Conservation (phyloP, 2,113 vertebrate species). For the Tamias sibiricus region DNA sequence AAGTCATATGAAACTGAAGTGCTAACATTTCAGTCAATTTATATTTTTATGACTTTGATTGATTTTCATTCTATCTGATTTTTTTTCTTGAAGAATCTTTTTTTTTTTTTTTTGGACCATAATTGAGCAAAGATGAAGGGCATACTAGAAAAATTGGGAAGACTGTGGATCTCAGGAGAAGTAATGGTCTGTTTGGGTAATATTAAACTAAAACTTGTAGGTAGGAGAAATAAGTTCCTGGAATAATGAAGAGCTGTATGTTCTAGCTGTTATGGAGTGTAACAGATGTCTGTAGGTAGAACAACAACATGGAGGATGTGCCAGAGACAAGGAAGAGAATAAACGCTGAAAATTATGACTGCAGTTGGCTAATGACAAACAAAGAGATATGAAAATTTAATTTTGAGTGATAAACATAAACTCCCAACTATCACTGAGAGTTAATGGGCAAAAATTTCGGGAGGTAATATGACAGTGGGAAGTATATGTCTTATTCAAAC, state of each 20-base stretch:
- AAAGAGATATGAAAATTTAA: slow-evolving; percentile 52
- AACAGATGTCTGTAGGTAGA: neutral
- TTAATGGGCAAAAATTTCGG: slow-evolving; percentile 28
- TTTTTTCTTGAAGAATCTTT: slow-evolving; percentile 1
- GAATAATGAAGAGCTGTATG: slow-evolving; percentile 8
- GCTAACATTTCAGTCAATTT: slow-evolving; percentile 43
- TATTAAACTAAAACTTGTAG: slow-evolving; percentile 37
- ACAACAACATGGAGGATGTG: neutral
- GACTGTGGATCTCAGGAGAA: neutral
- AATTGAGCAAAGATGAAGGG: slow-evolving; percentile 18
- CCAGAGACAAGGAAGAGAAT: neutral
- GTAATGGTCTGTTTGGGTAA: neutral
- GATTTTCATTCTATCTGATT: slow-evolving; percentile 39
- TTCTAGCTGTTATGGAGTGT: neutral
- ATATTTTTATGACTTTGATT: slow-evolving; percentile 56
- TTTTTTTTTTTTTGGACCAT: neutral
- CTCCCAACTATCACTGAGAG: neutral
- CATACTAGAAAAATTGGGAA: neutral
- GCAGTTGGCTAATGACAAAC: neutral
- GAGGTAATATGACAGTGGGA: neutral
- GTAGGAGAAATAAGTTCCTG: slow-evolving; percentile 36
- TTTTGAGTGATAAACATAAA: slow-evolving; percentile 51
- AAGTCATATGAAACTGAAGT: slow-evolving; percentile 4
- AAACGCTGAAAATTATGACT: neutral
- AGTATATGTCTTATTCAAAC: slow-evolving; percentile 16